These are phyloP conservation scores for Lepidochrysops patricia DNA, from an alignment of 2,888 invertebrate genomes.

Conservation along the genomic window DNA sequence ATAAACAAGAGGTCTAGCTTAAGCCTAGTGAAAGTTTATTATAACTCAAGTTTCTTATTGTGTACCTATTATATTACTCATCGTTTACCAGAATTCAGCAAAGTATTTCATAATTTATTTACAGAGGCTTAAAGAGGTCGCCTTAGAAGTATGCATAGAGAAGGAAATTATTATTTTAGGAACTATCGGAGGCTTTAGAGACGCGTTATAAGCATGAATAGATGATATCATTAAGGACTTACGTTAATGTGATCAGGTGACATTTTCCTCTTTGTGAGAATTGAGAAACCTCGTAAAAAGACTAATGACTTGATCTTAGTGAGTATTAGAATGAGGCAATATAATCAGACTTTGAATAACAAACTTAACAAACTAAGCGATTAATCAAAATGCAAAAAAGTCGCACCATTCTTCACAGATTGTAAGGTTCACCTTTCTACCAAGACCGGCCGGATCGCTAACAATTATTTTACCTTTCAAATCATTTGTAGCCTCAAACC, in stretches of 20 bases:
- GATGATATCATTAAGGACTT: background rate
- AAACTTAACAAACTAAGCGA: background rate
- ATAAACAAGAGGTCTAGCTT: conserved; percentile 13
- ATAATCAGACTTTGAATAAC: background rate
- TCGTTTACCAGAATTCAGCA: background rate
- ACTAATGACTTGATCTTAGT: background rate
- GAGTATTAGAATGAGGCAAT: background rate
- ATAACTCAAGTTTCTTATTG: background rate
- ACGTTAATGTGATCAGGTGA: background rate
- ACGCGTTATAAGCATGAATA: background rate
- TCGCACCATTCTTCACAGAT: background rate
- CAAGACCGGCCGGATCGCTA: background rate
- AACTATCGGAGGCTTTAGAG: background rate
- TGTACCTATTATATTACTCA: background rate
- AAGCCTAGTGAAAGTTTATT: conserved; percentile 15
- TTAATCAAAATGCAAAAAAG: background rate
- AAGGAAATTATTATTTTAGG: background rate
- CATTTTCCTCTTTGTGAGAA: background rate
- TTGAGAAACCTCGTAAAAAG: background rate
- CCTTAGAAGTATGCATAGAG: background rate
- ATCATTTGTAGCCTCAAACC: background rate
- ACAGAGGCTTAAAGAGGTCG: background rate
- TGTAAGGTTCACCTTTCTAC: background rate
- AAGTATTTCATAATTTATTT: background rate
- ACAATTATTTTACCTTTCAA: background rate